A percentile compares a stretch with the other conserved stretches of the same genome.
Evolutionary conservation across 2,888 invertebrate species (phyloP).

Genomic region (Nomada flava): DNA sequence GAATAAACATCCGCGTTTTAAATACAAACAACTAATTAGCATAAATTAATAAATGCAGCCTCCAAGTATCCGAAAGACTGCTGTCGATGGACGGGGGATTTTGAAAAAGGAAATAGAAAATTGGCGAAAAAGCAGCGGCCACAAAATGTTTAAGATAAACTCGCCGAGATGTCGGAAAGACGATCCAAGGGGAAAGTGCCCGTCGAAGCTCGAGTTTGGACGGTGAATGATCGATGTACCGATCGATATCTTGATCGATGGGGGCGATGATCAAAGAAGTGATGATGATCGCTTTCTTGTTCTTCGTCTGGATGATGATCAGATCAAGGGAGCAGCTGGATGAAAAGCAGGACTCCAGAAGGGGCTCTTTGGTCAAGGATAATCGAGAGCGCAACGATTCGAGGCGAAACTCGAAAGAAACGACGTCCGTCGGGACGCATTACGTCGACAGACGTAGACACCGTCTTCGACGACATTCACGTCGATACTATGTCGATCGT

Average conservation of each 20-base stretch:
- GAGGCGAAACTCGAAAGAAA: constrained; percentile 65
- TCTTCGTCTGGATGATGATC: constrained; percentile 77
- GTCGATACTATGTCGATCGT: constrained; percentile 77
- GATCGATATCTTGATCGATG: constrained; percentile 17
- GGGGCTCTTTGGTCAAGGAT: constrained; percentile 62
- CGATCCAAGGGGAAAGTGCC: neutral
- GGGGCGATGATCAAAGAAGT: constrained; percentile 46
- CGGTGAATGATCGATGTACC: constrained; percentile 21
- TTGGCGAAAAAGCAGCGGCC: neutral
- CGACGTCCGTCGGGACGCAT: constrained; percentile 59
- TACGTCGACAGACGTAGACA: constrained; percentile 73
- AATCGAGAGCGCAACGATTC: constrained; percentile 63
- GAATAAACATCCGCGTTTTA: neutral
- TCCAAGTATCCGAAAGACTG: too few relatives aligned
- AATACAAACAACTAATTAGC: neutral
- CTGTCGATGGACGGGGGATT: neutral
- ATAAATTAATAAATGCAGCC: neutral
- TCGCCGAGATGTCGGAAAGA: neutral
- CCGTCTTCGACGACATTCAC: constrained; percentile 75
- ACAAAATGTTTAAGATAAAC: neutral
- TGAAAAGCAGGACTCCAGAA: constrained; percentile 68
- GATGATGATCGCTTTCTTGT: constrained; percentile 77
- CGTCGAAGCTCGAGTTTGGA: neutral
- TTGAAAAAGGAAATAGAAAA: neutral
- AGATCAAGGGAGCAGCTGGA: constrained; percentile 63